Conservation (phyloP, 2,113 vertebrate species). For the Upupa epops region DNA sequence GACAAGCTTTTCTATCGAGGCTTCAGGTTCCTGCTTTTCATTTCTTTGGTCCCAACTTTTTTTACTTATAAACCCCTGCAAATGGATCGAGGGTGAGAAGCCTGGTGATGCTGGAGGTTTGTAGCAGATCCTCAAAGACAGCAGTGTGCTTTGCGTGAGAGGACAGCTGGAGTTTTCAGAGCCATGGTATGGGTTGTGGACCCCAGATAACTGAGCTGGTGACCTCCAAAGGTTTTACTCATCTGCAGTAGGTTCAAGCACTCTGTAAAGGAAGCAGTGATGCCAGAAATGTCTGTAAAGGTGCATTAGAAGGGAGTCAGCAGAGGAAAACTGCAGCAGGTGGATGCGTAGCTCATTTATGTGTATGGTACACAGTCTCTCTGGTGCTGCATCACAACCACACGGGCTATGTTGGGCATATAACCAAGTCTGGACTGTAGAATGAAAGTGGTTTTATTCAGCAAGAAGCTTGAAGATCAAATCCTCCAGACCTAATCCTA, state of each 20-base stretch:
- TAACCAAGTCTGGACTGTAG: constrained; percentile 11
- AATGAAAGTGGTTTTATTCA: constrained; percentile 48
- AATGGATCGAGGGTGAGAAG: background rate
- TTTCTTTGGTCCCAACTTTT: background rate
- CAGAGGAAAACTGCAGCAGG: constrained; percentile 56
- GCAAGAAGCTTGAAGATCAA: constrained; percentile 51
- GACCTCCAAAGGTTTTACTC: constrained; percentile 57
- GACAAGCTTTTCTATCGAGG: background rate
- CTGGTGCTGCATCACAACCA: no score
- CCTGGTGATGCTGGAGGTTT: background rate
- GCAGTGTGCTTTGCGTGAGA: background rate
- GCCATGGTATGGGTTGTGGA: background rate
- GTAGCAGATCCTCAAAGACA: background rate
- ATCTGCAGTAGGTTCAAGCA: constrained; percentile 25
- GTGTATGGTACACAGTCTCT: constrained; percentile 15
- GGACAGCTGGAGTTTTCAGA: background rate
- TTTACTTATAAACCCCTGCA: background rate
- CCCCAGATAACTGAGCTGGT: background rate
- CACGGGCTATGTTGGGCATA: no score
- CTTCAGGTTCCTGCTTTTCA: background rate
- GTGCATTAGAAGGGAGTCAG: constrained; percentile 55
- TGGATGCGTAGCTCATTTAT: constrained; percentile 60
- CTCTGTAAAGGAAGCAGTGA: constrained; percentile 68
- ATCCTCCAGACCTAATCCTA: constrained; percentile 32
- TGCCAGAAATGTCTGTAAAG: constrained; percentile 54